Percentiles rank a stretch among this genome's conserved stretches.
Evolutionary conservation across 2,797 vertebrate species (phyloP).

Genomic region (Gobio occitaniae): DNA sequence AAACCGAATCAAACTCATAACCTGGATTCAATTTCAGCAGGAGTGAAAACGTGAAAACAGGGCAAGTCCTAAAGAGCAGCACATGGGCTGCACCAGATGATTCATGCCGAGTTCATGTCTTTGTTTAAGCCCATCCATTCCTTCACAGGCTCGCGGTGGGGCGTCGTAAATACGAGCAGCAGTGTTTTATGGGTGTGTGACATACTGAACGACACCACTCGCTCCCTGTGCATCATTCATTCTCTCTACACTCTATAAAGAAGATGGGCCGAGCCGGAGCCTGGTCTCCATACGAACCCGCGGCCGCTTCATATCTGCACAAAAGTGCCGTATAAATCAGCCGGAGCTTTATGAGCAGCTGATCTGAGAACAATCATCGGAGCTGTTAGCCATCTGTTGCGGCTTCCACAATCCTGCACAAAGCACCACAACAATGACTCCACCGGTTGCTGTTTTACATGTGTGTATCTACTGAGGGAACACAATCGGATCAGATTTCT

Average conservation of each 20-base stretch:
- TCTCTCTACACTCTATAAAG: slow-evolving; percentile 1
- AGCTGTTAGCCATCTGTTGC: slow-evolving; percentile 62
- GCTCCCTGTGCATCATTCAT: slow-evolving; percentile 1
- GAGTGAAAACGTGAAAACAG: background rate
- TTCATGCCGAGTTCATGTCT: background rate
- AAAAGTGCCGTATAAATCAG: slow-evolving; percentile 63
- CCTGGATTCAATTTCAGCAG: background rate
- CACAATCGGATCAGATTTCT: background rate
- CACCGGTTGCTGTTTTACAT: background rate
- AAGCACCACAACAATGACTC: background rate
- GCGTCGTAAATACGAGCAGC: slow-evolving; percentile 1
- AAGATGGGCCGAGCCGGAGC: background rate
- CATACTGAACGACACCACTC: slow-evolving; percentile 35
- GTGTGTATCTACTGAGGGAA: background rate
- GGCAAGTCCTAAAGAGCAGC: background rate
- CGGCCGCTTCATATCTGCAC: slow-evolving; percentile 47
- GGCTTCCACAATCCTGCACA: slow-evolving; percentile 26
- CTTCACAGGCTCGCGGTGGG: background rate
- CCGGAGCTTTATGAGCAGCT: slow-evolving; percentile 59
- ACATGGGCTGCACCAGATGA: background rate
- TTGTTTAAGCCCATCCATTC: slow-evolving; percentile 27
- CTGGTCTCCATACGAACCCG: background rate
- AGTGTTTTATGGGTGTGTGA: slow-evolving; percentile 10
- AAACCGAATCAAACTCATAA: background rate
- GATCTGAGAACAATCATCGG: slow-evolving; percentile 62